These are phyloP conservation scores for Bombus haemorrhoidalis DNA, from an alignment of 1,140 invertebrate genomes.

Conservation along the genomic window DNA sequence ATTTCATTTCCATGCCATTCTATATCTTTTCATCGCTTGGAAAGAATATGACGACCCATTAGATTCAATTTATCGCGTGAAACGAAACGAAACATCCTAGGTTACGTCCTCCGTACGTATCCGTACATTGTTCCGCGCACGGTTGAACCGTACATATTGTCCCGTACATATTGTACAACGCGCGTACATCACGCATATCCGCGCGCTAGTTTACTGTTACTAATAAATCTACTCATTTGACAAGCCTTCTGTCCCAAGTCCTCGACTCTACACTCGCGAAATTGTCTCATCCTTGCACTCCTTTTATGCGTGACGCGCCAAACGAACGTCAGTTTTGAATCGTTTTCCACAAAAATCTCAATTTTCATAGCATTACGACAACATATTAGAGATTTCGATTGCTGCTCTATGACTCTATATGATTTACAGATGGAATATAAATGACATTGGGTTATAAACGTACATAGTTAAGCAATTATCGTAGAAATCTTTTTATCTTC, in stretches of 20 bases:
- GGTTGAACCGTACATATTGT: not conserved
- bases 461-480: too few relatives aligned
- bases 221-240: slow-evolving; percentile 3
- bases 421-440: not conserved
- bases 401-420: not conserved
- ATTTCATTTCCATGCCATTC: not conserved
- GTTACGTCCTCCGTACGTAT: not conserved
- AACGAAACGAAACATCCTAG: not conserved
- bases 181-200: not conserved
- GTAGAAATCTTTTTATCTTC: too few relatives aligned
- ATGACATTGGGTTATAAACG: too few relatives aligned
- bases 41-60: not conserved
- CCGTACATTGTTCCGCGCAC: not conserved
- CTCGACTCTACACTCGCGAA: not conserved
- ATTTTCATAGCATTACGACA: not conserved
- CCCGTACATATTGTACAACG: not conserved
- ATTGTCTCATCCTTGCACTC: not conserved
- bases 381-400: too few relatives aligned
- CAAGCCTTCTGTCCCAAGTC: not conserved
- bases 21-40: not conserved
- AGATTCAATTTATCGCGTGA: not conserved
- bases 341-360: not conserved
- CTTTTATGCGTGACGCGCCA: not conserved
- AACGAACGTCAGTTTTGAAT: not conserved
- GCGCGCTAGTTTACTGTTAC: not conserved